These are phyloP conservation scores for Tribolium castaneum DNA, from an alignment of 1,140 invertebrate species.

Conservation along the genomic window DNA sequence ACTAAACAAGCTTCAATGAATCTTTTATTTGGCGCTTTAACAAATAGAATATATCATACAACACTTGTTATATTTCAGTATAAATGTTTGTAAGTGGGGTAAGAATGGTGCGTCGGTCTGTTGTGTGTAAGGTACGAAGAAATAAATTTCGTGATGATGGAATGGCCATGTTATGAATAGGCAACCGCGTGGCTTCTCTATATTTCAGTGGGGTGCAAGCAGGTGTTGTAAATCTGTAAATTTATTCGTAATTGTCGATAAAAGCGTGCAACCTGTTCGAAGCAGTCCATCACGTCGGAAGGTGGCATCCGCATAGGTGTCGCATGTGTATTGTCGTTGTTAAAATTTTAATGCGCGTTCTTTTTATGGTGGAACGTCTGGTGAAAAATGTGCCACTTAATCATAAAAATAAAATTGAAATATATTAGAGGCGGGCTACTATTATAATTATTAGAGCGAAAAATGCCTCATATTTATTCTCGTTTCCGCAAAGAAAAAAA, in stretches of 20 bases:
- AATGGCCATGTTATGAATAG: constrained; percentile 52
- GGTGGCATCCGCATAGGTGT: neutral
- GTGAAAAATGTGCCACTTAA: constrained; percentile 51
- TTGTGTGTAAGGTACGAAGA: neutral
- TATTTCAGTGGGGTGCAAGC: constrained; percentile 45
- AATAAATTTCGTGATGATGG: constrained; percentile 56
- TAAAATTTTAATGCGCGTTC: constrained; percentile 29
- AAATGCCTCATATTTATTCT: constrained; percentile 61
- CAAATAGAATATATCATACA: no score
- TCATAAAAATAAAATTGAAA: constrained; percentile 57
- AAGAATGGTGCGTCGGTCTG: neutral
- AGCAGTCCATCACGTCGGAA: neutral
- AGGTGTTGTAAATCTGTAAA: constrained; percentile 25
- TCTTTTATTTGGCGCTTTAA: no score
- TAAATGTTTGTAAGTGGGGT: neutral
- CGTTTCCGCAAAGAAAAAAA: constrained; percentile 60
- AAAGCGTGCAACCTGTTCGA: neutral
- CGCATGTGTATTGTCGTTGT: constrained; percentile 32
- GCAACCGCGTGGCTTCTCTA: constrained; percentile 38
- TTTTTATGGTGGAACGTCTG: constrained; percentile 18
- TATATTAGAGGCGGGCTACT: constrained; percentile 58
- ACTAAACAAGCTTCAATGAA: no score
- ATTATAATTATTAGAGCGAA: constrained; percentile 60
- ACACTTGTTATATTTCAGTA: neutral
- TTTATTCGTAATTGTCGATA: constrained; percentile 29